Evolutionary conservation across 2,888 invertebrate species (phyloP), one percentile per base, ranked within the genome.

Genomic region (Cantharis rufa): DNA sequence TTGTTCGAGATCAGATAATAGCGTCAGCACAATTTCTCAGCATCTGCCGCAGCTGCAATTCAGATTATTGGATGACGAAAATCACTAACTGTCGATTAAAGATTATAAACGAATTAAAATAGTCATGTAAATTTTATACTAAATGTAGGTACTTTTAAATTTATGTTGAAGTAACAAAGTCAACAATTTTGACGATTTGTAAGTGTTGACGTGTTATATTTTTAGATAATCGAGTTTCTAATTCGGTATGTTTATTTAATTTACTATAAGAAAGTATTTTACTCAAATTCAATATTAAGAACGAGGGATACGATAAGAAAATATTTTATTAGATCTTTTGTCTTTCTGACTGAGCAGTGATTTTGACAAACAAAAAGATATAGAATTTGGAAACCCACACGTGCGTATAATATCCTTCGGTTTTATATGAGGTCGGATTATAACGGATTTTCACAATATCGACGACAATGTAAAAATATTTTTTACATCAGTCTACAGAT

Each of bases 361-460:
- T 69, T 66, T 69, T 66, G 48, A 76, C 32, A 75, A 78, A 76
- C 78, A 75, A 77, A 71, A 78, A 71, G 71, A 69, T 78, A 72
- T 70, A 72, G 71, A 64, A 76, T 70, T 76, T 69, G 76, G 72
- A 71, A 68, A 78, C 71, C 73, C 78, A 73, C 78, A 78, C 78
- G 78, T 78, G 78, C 78, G 78, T 78, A 72, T 78, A 78, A 78
- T 78, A 78, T 76, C 78, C 74, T 76, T 74, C 76, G 71, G 76
- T 74, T 72, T 76, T 74, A 78, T 78, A 78, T 78, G 74, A 78
- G 71, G 69, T 75, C 74, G 73, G 76, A 78, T 76, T 63, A 71
- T 74, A 66, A 71, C 72, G 72, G 71, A 66, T 73, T 70, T 71
- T 74, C 73, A 76, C 74, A 71, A 76, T 78, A 76, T 71, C 71